phyloP scores from a whole-genome alignment of 2,888 invertebrate genomes.

The Nomada flava region DNA sequence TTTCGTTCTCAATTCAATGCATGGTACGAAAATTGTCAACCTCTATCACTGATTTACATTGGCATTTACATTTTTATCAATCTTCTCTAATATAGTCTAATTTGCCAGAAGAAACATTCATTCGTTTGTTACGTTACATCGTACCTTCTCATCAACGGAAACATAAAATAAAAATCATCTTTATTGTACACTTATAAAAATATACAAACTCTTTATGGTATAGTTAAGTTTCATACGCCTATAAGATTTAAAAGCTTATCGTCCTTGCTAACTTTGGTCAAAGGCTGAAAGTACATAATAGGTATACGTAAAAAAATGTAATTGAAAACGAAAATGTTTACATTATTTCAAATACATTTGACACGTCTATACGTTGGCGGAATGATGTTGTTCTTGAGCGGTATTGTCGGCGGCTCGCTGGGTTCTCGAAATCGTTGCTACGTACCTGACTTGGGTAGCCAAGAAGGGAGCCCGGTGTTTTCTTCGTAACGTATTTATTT shows the following conservation, averaged over 20 bases:
- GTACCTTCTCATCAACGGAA: conserved; percentile 5
- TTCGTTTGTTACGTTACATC: neutral
- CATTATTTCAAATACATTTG: neutral
- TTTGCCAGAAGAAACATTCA: neutral
- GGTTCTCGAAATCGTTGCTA: conserved; percentile 38
- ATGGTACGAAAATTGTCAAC: neutral
- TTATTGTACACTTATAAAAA: conserved; percentile 44
- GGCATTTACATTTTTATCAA: neutral
- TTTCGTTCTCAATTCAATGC: conserved; percentile 9
- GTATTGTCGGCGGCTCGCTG: neutral
- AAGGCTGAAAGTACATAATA: neutral
- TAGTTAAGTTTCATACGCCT: neutral
- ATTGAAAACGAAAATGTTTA: neutral
- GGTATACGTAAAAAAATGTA: neutral
- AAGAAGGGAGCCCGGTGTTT: conserved; percentile 82
- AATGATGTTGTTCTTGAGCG: neutral
- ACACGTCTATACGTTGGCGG: neutral
- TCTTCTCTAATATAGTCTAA: neutral
- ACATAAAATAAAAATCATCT: conserved; percentile 14
- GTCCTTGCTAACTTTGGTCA: too few relatives aligned
- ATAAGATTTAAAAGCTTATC: neutral
- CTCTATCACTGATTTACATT: neutral
- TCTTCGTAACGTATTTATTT: conserved; percentile 83
- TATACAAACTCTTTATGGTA: conserved; percentile 15
- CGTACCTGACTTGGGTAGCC: conserved; percentile 69